A percentile compares a stretch with the other conserved stretches of the same genome.
These are phyloP conservation scores for Rhagoletis zephyria DNA, from an alignment of 1,140 invertebrate genomes.

Conservation along the genomic window DNA sequence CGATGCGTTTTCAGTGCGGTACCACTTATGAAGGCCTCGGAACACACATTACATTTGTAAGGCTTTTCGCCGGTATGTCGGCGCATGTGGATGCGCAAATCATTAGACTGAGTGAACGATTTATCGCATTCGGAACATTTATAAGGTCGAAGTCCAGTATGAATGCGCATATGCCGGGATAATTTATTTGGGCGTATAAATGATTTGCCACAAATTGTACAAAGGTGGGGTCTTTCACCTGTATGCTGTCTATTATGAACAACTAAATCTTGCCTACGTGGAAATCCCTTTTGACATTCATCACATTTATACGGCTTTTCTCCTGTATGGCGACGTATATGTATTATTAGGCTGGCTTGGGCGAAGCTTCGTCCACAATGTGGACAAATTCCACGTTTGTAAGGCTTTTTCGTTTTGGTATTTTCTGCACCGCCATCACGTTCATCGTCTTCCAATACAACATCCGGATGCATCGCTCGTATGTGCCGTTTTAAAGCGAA, in stretches of 20 bases:
- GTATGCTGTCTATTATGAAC: constrained; percentile 77
- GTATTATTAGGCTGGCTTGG: constrained; percentile 76
- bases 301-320: constrained; percentile 69
- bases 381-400: constrained; percentile 72
- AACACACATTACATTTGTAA: constrained; percentile 70
- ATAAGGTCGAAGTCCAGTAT: constrained; percentile 77
- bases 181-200: constrained; percentile 76
- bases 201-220: constrained; percentile 75
- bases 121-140: constrained; percentile 76
- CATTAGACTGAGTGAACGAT: constrained; percentile 77
- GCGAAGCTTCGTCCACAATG: constrained; percentile 76
- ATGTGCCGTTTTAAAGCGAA: constrained; percentile 71
- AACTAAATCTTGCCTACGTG: constrained; percentile 65
- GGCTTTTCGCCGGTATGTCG: constrained; percentile 76
- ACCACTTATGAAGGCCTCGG: constrained; percentile 65
- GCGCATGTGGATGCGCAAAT: constrained; percentile 75
- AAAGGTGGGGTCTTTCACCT: constrained; percentile 76
- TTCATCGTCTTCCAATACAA: not conserved
- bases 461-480: constrained; percentile 62
- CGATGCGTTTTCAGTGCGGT: constrained; percentile 65
- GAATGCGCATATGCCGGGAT: constrained; percentile 77
- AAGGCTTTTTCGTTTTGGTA: constrained; percentile 58
- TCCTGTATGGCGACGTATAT: constrained; percentile 76
- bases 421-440: not conserved
- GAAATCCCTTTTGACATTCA: constrained; percentile 66